phyloP scores from a whole-genome alignment of 2,888 invertebrate genomes.

The Drosophila aldrichi region DNA sequence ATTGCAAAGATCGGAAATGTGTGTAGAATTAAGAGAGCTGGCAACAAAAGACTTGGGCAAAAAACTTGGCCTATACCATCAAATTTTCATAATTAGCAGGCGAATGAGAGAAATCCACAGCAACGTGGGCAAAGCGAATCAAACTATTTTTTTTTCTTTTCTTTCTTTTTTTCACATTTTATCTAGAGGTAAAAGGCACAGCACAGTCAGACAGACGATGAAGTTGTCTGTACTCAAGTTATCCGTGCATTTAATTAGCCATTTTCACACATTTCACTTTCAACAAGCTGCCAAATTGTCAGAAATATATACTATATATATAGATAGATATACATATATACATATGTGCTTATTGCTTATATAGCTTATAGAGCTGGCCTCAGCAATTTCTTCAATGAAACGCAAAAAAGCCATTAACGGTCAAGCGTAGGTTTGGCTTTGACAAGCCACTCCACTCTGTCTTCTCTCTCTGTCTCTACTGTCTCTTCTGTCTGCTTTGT shows the following conservation, averaged over 20 bases:
- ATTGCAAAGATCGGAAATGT: slow-evolving; percentile 57
- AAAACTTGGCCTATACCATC: slow-evolving; percentile 49
- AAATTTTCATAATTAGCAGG: slow-evolving; percentile 64
- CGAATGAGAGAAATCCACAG: slow-evolving; percentile 44
- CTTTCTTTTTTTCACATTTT: background rate
- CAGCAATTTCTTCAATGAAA: slow-evolving; percentile 68
- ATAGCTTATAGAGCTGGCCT: slow-evolving; percentile 18
- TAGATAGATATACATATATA: background rate
- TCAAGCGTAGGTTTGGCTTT: slow-evolving; percentile 71
- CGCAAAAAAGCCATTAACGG: slow-evolving; percentile 78
- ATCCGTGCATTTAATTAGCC: slow-evolving; percentile 76
- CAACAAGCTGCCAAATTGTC: slow-evolving; percentile 79
- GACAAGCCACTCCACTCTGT: slow-evolving; percentile 52
- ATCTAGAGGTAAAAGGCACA: slow-evolving; percentile 38
- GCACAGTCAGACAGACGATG: slow-evolving; percentile 4
- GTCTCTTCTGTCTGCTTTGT: slow-evolving; percentile 19
- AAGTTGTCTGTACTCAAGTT: slow-evolving; percentile 34
- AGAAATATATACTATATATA: slow-evolving; percentile 23
- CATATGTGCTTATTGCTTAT: slow-evolving; percentile 20
- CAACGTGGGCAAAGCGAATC: slow-evolving; percentile 46
- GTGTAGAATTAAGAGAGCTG: slow-evolving; percentile 38
- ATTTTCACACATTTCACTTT: slow-evolving; percentile 81
- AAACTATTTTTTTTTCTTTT: slow-evolving; percentile 22
- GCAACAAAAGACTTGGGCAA: slow-evolving; percentile 66
- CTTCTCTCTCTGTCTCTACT: slow-evolving; percentile 26